phyloP scores from a whole-genome alignment of 37 sponge, comb jelly and placozoan species.

The Aplysina aerophoba region DNA sequence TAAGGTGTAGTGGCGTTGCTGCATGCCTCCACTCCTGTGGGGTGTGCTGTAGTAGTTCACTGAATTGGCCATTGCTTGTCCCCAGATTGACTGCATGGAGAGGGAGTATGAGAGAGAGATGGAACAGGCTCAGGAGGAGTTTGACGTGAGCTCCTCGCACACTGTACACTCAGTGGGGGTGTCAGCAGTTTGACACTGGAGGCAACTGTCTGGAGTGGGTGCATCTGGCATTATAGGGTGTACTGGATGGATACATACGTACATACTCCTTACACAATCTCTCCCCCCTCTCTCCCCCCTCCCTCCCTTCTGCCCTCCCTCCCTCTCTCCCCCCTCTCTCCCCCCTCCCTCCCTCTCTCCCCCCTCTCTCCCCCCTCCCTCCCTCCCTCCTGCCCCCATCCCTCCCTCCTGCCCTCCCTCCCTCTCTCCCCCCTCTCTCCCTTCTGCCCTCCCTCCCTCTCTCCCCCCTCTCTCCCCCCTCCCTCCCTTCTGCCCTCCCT shows the following conservation, averaged over 20 bases:
- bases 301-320: neutral
- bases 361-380: neutral
- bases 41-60: neutral
- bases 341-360: neutral
- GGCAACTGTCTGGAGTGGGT: neutral
- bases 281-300: neutral
- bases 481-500: neutral
- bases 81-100: conserved; percentile 37
- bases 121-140: conserved; percentile 54
- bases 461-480: neutral
- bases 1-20: neutral
- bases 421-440: neutral
- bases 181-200: no score
- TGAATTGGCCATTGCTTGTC: neutral
- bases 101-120: conserved; percentile 75
- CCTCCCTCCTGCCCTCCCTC: no score
- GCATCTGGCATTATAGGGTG: neutral
- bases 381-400: neutral
- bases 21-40: no score
- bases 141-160: conserved; percentile 37
- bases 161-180: neutral
- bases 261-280: neutral
- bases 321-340: neutral
- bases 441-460: neutral
- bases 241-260: conserved; percentile 11